Evolutionary conservation across 2,888 invertebrate genomes (phyloP).

Genomic region (Onchidella celtica): DNA sequence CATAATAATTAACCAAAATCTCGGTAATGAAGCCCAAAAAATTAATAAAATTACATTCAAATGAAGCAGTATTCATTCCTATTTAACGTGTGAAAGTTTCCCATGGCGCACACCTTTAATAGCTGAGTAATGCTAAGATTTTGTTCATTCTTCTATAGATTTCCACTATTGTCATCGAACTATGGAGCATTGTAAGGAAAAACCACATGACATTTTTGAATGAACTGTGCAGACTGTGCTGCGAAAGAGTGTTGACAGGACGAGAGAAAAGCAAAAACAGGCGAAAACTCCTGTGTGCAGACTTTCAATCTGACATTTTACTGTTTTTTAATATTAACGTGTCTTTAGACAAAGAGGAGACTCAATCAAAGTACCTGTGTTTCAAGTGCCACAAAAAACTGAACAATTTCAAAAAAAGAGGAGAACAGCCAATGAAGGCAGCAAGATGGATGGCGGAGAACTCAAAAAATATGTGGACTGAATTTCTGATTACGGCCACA

Average conservation of each 20-base stretch:
- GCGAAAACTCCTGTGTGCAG: background rate
- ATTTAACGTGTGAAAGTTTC: background rate
- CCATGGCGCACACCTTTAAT: background rate
- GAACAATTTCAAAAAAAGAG: background rate
- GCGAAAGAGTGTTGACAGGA: background rate
- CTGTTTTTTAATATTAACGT: background rate
- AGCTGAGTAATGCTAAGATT: background rate
- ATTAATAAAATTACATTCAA: background rate
- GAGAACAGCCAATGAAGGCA: background rate
- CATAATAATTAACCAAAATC: background rate
- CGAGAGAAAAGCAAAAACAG: background rate
- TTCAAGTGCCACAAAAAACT: background rate
- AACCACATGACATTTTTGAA: background rate
- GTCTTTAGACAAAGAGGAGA: background rate
- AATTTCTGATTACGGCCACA: no score
- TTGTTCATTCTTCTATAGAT: background rate
- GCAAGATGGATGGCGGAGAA: background rate
- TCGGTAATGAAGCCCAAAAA: background rate
- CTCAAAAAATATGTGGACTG: background rate
- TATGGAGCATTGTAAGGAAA: background rate
- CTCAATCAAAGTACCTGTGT: background rate
- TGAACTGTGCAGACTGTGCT: background rate
- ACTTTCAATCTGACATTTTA: background rate
- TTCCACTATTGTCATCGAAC: background rate
- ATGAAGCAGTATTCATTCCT: background rate